These are phyloP conservation scores for Cerceris rybyensis DNA, from an alignment of 2,888 invertebrate genomes.

Conservation along the genomic window DNA sequence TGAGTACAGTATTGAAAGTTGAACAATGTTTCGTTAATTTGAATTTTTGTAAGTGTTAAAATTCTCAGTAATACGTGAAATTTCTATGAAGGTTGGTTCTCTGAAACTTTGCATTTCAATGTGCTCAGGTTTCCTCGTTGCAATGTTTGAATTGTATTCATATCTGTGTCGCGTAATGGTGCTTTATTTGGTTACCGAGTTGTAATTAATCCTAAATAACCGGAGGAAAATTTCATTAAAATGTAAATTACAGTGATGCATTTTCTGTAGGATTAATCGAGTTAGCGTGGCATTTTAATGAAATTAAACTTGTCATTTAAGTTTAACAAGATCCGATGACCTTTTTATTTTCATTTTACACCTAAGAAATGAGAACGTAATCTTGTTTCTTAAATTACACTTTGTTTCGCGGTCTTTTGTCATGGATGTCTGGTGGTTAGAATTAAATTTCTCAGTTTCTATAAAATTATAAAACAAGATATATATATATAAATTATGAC, in stretches of 20 bases:
- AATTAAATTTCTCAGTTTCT: no score
- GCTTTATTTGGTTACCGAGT: not conserved
- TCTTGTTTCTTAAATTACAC: not conserved
- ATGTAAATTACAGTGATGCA: not conserved
- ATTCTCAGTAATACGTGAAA: not conserved
- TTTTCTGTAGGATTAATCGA: not conserved
- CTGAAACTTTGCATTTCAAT: not conserved
- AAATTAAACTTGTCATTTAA: not conserved
- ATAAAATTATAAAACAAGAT: no score
- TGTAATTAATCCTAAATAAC: not conserved
- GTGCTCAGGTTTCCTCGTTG: not conserved
- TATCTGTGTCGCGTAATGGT: not conserved
- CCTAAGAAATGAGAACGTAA: not conserved
- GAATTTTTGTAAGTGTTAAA: no score
- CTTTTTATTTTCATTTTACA: not conserved
- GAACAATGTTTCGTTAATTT: no score
- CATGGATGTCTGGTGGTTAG: no score
- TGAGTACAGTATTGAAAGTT: no score
- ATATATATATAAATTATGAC: no score
- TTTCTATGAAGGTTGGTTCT: not conserved
- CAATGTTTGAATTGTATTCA: not conserved
- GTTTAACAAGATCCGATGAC: not conserved
- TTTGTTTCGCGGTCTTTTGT: not conserved
- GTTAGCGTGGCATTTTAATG: not conserved
- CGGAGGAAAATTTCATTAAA: not conserved